Conservation (phyloP, 2,888 invertebrate genomes). For the Limnephilus rhombicus region DNA sequence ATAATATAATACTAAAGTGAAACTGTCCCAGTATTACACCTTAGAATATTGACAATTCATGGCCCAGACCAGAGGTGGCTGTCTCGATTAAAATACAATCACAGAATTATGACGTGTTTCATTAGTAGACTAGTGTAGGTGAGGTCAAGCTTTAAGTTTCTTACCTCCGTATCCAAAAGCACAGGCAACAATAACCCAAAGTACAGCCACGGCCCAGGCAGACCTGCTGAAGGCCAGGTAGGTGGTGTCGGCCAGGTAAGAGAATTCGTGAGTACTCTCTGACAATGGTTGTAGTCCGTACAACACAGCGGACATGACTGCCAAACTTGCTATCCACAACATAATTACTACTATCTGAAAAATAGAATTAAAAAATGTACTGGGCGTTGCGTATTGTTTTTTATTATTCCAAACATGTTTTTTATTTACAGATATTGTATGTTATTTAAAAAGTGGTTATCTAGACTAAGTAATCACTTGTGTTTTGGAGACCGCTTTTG, state of each 20-base stretch:
- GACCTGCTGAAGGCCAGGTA: conserved; percentile 56
- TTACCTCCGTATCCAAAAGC: conserved; percentile 62
- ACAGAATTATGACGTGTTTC: too few species aligned
- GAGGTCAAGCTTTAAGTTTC: not conserved
- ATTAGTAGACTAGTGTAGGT: not conserved
- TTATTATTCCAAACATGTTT: too few species aligned
- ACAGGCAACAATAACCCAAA: conserved; percentile 60
- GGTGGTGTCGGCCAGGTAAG: conserved; percentile 40
- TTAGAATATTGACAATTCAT: too few species aligned
- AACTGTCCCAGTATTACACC: too few species aligned
- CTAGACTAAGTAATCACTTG: too few species aligned
- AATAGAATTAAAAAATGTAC: not conserved
- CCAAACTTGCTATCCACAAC: conserved; percentile 52
- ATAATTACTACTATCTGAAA: conserved; percentile 36
- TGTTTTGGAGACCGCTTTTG: too few species aligned
- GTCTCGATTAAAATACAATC: too few species aligned
- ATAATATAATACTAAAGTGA: too few species aligned
- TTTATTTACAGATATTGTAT: too few species aligned
- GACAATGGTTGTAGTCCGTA: conserved; percentile 52
- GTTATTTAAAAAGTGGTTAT: too few species aligned
- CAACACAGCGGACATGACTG: conserved; percentile 51
- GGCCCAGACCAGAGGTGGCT: too few species aligned
- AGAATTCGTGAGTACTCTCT: conserved; percentile 15
- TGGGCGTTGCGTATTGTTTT: too few species aligned
- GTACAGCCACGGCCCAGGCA: conserved; percentile 55